Evolutionary conservation across 2,888 invertebrate species (phyloP).

Genomic region (Pollenia labialis): DNA sequence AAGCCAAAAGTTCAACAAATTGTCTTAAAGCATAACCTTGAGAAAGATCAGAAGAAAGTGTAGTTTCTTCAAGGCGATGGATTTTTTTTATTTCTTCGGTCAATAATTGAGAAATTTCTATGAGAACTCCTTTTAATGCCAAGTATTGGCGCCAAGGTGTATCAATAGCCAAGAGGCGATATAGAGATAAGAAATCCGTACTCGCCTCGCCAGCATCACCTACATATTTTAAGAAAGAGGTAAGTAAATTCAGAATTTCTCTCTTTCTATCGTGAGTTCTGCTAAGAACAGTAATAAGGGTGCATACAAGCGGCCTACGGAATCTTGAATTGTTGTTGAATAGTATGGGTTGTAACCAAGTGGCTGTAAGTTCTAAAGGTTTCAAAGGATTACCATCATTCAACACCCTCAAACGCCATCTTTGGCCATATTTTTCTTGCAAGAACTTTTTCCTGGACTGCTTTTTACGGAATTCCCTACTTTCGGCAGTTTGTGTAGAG

Average conservation of each 20-base stretch:
- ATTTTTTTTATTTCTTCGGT: slow-evolving; percentile 95
- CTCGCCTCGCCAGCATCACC: slow-evolving; percentile 95
- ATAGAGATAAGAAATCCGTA: slow-evolving; percentile 94
- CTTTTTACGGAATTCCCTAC: slow-evolving; percentile 49
- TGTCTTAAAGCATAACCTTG: slow-evolving; percentile 97
- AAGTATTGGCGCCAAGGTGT: slow-evolving; percentile 97
- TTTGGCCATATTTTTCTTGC: slow-evolving; percentile 89
- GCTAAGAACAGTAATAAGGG: slow-evolving; percentile 93
- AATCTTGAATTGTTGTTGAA: slow-evolving; percentile 96
- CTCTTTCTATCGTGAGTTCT: slow-evolving; percentile 88
- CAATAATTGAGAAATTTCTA: slow-evolving; percentile 93
- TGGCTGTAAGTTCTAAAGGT: slow-evolving; percentile 86
- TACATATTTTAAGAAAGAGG: slow-evolving; percentile 94
- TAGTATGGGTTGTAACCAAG: slow-evolving; percentile 95
- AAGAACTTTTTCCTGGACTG: slow-evolving; percentile 85
- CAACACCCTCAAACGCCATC: slow-evolving; percentile 86
- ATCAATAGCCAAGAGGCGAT: slow-evolving; percentile 92
- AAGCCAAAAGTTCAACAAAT: slow-evolving; percentile 93
- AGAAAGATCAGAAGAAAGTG: slow-evolving; percentile 95
- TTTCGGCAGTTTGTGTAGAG: slow-evolving; percentile 17
- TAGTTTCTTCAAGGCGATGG: slow-evolving; percentile 95
- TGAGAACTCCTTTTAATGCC: slow-evolving; percentile 93
- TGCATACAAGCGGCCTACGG: slow-evolving; percentile 94
- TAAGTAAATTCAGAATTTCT: slow-evolving; percentile 92
- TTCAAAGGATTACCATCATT: slow-evolving; percentile 81